Base-by-base conservation (phyloP, 2,888 invertebrate species). In the Pyrocoelia pectoralis region DNA sequence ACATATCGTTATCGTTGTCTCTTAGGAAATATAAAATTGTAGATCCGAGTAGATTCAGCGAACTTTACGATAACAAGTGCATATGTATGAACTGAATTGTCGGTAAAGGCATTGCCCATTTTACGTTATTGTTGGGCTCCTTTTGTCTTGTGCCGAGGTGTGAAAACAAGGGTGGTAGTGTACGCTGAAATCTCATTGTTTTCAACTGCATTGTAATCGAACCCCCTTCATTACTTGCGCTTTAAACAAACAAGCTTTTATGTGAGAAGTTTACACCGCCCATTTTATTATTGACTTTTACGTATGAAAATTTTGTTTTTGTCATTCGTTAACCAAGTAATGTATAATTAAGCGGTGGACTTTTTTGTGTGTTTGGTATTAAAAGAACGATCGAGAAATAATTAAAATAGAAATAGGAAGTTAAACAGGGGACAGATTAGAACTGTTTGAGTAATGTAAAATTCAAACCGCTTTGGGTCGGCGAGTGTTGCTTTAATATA, bases 391-490 rank as follows among this genome's bases (percentile, higher is more conserved):
- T 65, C 29, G 56, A 40, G 46, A 56, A 61, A 61, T 65, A 60
- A 65, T 65, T 60, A 60, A 65, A 55, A 50, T 57, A 43, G 61
- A 57, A 43, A 48, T 38, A 51, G 55, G 52, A 50, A 61, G 68
- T 69, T 71, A 72, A 72, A 71, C 63, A 68, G 61, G 61, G 58
- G 65, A 68, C 65, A 70, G 69, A 72, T 72, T 72, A 72, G 66
- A 65, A 56, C 67, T 70, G 70, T 71, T 69, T 70, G 69, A 70
- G 69, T 71, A 64, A 71, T 72, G 69, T 67, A 72, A 72, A 72
- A 72, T 72, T 72, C 70, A 72, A 63, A 65, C 61, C 65, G 53
- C 67, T 63, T 46, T 52, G 54, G 28, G 49, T 52, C 56, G 50
- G 28, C 52, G 54, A 53, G 64, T 56, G 64, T 64, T 55, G 56